Conservation (phyloP, 37 sponge, comb jelly and placozoan genomes). For the Beroe forskalii region DNA sequence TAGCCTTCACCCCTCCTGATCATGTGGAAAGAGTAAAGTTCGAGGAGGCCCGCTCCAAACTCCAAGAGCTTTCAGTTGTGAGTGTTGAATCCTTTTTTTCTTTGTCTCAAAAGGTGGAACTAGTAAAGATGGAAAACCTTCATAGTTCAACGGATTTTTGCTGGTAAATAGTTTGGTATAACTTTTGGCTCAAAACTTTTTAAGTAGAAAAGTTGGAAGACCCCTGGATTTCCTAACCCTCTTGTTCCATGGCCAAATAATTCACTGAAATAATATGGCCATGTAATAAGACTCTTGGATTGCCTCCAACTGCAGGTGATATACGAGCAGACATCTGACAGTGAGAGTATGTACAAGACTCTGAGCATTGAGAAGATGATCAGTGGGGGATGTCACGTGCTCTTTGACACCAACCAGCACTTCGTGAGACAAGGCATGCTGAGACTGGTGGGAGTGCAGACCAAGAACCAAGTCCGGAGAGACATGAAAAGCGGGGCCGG, state of each 20-base stretch:
- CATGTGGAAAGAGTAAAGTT: constrained; percentile 20
- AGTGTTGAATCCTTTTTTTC: no score
- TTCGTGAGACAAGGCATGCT: neutral
- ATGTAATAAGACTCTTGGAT: no score
- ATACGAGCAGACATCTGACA: neutral
- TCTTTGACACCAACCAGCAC: neutral
- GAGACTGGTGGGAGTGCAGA: neutral
- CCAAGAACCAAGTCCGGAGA: neutral
- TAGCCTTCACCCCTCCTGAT: constrained; percentile 5
- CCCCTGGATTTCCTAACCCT: no score
- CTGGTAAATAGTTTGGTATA: no score
- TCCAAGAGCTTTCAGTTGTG: constrained; percentile 3
- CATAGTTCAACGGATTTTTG: no score
- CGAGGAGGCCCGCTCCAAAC: constrained; percentile 16
- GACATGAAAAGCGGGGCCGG: neutral
- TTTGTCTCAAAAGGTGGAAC: no score
- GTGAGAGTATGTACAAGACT: neutral
- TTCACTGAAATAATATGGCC: no score
- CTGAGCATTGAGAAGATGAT: neutral
- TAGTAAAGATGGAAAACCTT: neutral
- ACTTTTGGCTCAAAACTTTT: no score
- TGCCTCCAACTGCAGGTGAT: constrained; percentile 14
- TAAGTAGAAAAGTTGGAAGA: no score
- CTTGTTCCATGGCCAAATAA: no score
- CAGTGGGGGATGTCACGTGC: constrained; percentile 12